Evolutionary conservation across 2,888 invertebrate genomes (phyloP), one percentile per base, ranked within the genome.

Genomic region (Epistrophe grossulariae): DNA sequence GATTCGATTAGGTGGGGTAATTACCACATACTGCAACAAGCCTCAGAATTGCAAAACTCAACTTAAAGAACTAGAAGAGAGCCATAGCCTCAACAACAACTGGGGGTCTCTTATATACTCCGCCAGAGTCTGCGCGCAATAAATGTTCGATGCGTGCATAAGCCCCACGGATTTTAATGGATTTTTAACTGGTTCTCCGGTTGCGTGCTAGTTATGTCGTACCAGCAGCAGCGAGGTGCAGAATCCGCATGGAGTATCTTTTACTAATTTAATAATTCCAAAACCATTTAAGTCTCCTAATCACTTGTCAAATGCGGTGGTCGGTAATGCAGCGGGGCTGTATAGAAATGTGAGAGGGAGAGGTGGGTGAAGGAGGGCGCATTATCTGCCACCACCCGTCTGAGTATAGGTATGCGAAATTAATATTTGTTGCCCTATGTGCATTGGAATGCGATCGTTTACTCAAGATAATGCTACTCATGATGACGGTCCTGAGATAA

Each of bases 201-300:
- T 88, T 88, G 82, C 85, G 88, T 89, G 89, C 79, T 73, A 80
- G 82, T 77, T 80, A 84, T 80, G 60, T 55, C 24, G 52, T 13
- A 28, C 8, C 35, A 60, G 43, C 62, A 17, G n/a, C 62, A 40
- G 35, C 17, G 24, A n/a, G n/a, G 52, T 55, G 28, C 55, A 31
- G 28, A n/a, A n/a, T 28, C 59, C 57, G 50, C n/a, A n/a, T 80
- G 15, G 80, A 48, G 76, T 80, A 80, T 84, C 79, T 84, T 91
- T 91, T 91, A 92, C 92, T 92, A 92, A 92, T 92, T 92, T 92
- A 92, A 92, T 92, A 92, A 92, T 92, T 92, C 91, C 45, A 91
- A 92, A 92, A 91, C 92, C 92, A 92, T 92, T 92, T 92, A 92
- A 92, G 84, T 91, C 92, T 91, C 91, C 92, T 92, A 92, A 92